Percentiles rank a stretch among this genome's conserved stretches.
Evolutionary conservation across 2,888 invertebrate genomes (phyloP).

Genomic region (Idaea straminata): DNA sequence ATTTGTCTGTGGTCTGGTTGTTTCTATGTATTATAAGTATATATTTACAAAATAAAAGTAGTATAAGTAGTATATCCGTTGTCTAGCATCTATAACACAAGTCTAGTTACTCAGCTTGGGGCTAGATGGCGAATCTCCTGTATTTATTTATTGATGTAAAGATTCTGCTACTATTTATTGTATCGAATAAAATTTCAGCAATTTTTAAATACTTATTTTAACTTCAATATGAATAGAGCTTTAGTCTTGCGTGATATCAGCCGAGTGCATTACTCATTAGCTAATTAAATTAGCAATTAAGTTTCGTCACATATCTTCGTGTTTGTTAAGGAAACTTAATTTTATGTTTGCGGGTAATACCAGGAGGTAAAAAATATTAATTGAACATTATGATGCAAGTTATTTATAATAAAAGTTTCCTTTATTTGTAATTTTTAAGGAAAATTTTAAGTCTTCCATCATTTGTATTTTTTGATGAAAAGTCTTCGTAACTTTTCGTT

Average conservation of each 20-base stretch:
- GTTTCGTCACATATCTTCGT: constrained; percentile 14
- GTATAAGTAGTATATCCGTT: too few species aligned
- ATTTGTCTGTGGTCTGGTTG: too few species aligned
- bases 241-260: constrained; percentile 1
- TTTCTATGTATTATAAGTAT: too few species aligned
- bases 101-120: too few species aligned
- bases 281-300: constrained; percentile 21
- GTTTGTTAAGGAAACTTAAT: constrained; percentile 24
- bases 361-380: constrained; percentile 12
- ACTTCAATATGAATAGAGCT: not conserved
- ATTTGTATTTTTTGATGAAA: constrained; percentile 7
- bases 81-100: too few species aligned
- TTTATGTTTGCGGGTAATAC: constrained; percentile 23
- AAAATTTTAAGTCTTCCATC: constrained; percentile 6
- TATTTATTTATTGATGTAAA: too few species aligned
- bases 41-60: too few species aligned
- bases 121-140: too few species aligned
- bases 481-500: not conserved
- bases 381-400: not conserved
- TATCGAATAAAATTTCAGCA: too few species aligned
- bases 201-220: not conserved
- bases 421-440: constrained; percentile 10
- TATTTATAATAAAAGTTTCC: constrained; percentile 15
- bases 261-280: constrained; percentile 16
- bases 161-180: too few species aligned